Evolutionary conservation across 2,888 invertebrate genomes (phyloP).

Genomic region (Sabatieria punctata): DNA sequence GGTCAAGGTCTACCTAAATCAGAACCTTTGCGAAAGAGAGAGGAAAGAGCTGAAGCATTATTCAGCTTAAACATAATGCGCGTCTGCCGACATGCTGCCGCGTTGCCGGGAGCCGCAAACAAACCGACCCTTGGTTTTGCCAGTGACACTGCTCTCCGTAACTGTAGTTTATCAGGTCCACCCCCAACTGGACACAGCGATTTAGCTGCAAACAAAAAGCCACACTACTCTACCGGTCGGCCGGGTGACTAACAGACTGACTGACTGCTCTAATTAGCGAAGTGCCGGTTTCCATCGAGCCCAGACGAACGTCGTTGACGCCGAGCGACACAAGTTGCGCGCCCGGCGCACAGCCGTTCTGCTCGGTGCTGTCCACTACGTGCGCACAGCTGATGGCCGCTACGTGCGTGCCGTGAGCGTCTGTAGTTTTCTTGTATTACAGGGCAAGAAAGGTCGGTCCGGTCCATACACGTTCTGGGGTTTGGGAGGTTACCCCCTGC

Average conservation of each 20-base stretch:
- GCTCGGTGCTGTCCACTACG: conserved; percentile 65
- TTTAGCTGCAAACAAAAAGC: conserved; percentile 32
- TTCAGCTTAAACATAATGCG: no score
- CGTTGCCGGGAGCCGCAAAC: no score
- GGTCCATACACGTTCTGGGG: no score
- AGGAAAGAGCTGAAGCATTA: no score
- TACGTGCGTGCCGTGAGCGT: conserved; percentile 92
- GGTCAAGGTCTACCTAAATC: no score
- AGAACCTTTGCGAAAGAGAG: no score
- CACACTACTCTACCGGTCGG: background rate
- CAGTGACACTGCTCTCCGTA: conserved; percentile 89
- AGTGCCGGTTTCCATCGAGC: conserved; percentile 91
- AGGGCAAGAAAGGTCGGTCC: no score
- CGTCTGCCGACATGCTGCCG: no score
- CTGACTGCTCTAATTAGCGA: conserved; percentile 78
- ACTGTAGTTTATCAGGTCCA: conserved; percentile 89
- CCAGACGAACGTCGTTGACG: conserved; percentile 65
- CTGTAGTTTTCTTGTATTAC: no score
- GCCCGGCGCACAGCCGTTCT: conserved; percentile 87
- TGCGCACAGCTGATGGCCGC: conserved; percentile 83
- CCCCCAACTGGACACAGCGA: conserved; percentile 36
- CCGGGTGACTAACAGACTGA: background rate
- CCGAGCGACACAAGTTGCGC: conserved; percentile 79
- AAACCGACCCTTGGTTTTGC: conserved; percentile 67
- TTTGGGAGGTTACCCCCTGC: no score